These are phyloP conservation scores for Pongo abelii DNA, from an alignment of 2,113 vertebrate species.

Conservation along the genomic window DNA sequence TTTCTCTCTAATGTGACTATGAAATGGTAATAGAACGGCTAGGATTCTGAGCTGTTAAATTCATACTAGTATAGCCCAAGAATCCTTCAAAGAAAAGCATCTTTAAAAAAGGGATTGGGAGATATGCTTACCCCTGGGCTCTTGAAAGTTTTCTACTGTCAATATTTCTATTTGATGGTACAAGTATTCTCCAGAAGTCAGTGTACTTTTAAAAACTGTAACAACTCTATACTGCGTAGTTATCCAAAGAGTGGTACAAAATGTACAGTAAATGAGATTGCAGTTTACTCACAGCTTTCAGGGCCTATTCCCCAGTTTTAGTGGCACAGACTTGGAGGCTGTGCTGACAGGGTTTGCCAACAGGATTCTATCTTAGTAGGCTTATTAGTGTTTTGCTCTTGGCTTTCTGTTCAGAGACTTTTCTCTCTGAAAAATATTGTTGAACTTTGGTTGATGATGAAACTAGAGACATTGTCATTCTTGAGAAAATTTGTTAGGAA, in stretches of 20 bases:
- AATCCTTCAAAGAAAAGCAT: not conserved
- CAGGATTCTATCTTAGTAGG: no score
- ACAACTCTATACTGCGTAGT: not conserved
- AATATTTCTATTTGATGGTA: not conserved
- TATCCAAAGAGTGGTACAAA: not conserved
- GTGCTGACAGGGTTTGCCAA: not conserved
- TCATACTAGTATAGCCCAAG: not conserved
- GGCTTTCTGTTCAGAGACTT: conserved; percentile 10
- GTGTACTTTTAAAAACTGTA: not conserved
- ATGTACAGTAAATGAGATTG: not conserved
- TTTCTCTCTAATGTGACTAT: not conserved
- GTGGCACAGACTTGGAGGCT: not conserved
- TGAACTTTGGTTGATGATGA: not conserved
- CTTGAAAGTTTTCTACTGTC: not conserved
- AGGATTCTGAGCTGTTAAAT: not conserved
- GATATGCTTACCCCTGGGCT: not conserved
- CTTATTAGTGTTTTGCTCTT: not conserved
- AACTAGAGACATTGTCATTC: not conserved
- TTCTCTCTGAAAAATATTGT: not conserved
- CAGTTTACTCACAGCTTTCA: not conserved
- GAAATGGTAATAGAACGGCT: not conserved
- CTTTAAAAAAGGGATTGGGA: not conserved
- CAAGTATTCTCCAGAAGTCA: not conserved
- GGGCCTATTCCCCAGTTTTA: not conserved
- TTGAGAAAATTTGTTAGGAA: not conserved